These are phyloP conservation scores for Leptinotarsa rubiginosa DNA, from an alignment of 2,888 invertebrate species.

Conservation along the genomic window DNA sequence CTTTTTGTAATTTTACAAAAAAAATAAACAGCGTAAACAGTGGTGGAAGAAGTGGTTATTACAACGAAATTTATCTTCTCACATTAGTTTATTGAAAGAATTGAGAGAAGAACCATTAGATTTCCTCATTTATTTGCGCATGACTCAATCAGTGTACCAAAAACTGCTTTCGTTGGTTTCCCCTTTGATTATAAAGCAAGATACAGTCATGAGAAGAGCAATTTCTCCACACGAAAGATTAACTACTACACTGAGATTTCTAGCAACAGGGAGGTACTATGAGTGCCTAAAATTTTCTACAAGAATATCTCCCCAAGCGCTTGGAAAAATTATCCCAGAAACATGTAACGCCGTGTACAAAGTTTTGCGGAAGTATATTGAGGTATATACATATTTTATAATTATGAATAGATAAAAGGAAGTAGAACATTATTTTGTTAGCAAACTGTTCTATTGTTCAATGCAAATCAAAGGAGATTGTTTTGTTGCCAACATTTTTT, in stretches of 20 bases:
- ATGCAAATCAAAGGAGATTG: not conserved
- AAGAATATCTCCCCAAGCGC: slow-evolving; percentile 52
- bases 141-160: slow-evolving; percentile 45
- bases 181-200: slow-evolving; percentile 37
- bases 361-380: slow-evolving; percentile 27
- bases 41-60: slow-evolving; percentile 32
- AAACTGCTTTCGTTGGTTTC: slow-evolving; percentile 40
- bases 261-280: slow-evolving; percentile 50
- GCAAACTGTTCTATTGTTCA: not conserved
- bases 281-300: slow-evolving; percentile 52
- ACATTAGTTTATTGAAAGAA: slow-evolving; percentile 27
- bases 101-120: slow-evolving; percentile 32
- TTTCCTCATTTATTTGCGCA: slow-evolving; percentile 47
- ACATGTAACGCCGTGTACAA: slow-evolving; percentile 42
- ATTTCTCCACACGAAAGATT: slow-evolving; percentile 48
- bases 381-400: slow-evolving; percentile 17
- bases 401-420: not conserved
- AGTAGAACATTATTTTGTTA: not conserved
- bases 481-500: not conserved
- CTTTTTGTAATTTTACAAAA: not conserved
- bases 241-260: slow-evolving; percentile 48
- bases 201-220: slow-evolving; percentile 46
- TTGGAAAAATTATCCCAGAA: slow-evolving; percentile 52
- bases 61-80: slow-evolving; percentile 21
- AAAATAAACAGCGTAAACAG: slow-evolving; percentile 21